These are phyloP conservation scores for Meloe dianella DNA, from an alignment of 2,888 invertebrate genomes.

Conservation along the genomic window DNA sequence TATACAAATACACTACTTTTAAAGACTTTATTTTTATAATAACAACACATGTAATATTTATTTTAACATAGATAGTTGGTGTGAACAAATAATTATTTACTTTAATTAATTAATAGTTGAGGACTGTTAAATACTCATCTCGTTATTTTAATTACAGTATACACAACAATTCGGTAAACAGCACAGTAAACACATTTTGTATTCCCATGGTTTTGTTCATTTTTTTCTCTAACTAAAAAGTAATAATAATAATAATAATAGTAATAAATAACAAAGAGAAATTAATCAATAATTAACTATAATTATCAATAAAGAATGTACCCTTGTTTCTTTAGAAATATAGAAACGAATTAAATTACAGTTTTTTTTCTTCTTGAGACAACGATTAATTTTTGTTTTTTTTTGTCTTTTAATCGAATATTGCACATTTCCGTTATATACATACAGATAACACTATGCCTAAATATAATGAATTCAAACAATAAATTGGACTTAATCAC, in stretches of 20 bases:
- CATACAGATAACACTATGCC: conserved; percentile 54
- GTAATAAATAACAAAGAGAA: conserved; percentile 18
- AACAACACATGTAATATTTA: conserved; percentile 59
- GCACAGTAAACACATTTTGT: conserved; percentile 47
- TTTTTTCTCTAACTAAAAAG: too few relatives aligned
- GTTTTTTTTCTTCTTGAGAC: not conserved
- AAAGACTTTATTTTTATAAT: conserved; percentile 53
- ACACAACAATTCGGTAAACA: conserved; percentile 53
- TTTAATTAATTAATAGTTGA: conserved; percentile 42
- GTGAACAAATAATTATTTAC: conserved; percentile 59
- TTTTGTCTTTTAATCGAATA: conserved; percentile 22
- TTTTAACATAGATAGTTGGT: conserved; percentile 61
- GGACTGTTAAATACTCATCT: conserved; percentile 48
- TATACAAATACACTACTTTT: conserved; percentile 23
- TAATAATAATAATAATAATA: conserved; percentile 16
- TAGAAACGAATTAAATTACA: conserved; percentile 5
- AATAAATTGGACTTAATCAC: conserved; percentile 56
- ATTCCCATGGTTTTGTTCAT: conserved; percentile 18
- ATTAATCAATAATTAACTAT: conserved; percentile 21
- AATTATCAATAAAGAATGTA: conserved; percentile 3
- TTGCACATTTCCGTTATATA: conserved; percentile 43
- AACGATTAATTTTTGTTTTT: conserved; percentile 20
- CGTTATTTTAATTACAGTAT: conserved; percentile 53
- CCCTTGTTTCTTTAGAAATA: not conserved
- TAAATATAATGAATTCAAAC: conserved; percentile 48